Percentiles rank a stretch among this genome's conserved stretches.
phyloP scores from a whole-genome alignment of 1,140 invertebrate species.

The Atta colombica region DNA sequence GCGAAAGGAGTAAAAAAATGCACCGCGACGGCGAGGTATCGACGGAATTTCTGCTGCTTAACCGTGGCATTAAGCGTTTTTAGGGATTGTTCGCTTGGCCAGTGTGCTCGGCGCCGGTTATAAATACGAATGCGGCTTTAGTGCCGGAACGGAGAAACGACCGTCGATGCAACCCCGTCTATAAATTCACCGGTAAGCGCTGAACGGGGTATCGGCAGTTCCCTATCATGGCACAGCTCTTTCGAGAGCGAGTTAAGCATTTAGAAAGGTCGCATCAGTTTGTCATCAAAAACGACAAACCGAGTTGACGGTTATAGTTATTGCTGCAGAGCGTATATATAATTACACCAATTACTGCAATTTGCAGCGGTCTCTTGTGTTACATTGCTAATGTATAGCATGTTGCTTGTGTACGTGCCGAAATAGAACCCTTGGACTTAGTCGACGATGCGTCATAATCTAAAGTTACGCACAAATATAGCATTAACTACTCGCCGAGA shows the following conservation, averaged over 20 bases:
- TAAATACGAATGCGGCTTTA: conserved; percentile 59
- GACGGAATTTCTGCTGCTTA: conserved; percentile 61
- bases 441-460: conserved; percentile 3
- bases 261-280: conserved; percentile 18
- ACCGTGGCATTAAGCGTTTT: conserved; percentile 55
- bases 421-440: not conserved
- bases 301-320: conserved; percentile 20
- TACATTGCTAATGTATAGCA: not conserved
- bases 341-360: conserved; percentile 11
- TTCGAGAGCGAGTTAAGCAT: conserved; percentile 9
- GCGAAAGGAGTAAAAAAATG: not conserved
- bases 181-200: conserved; percentile 54
- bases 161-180: conserved; percentile 29
- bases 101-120: conserved; percentile 17
- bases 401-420: not conserved
- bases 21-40: conserved; percentile 35
- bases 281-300: not conserved
- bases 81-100: conserved; percentile 36
- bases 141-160: conserved; percentile 13
- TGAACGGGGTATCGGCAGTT: conserved; percentile 44
- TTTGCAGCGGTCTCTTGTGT: conserved; percentile 5
- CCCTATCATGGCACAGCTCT: conserved; percentile 45
- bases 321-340: not conserved
- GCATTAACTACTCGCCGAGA: not conserved
- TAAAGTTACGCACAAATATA: not conserved